Base-by-base conservation (phyloP, 2,797 vertebrate species). In the Pygocentrus nattereri region DNA sequence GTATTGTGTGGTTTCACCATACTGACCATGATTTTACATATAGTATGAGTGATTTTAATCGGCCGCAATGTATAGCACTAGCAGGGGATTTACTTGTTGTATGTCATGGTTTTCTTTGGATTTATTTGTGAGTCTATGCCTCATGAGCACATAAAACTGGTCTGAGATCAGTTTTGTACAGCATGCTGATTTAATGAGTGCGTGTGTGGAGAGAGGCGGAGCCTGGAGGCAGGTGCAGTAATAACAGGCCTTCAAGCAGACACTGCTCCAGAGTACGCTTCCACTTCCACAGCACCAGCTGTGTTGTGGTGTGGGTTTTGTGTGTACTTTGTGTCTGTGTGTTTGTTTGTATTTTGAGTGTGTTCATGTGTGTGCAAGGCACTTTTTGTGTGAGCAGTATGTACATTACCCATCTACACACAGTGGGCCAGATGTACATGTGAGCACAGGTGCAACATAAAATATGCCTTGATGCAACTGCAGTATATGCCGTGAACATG, bases 361-460 rank as follows among this genome's bases (percentile, higher is more conserved):
- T 30, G 13, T 65, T 21, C 34, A 13, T 18, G 30, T 34, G 62
- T 65, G 62, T 34, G 62, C 12, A 8, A 1, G 62, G 34, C 31
- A 34, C 62, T 21, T 41, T 81, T 85, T 85, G 83, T 85, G 82
- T 74, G 47, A 70, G 21, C n/a, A n/a, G n/a, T n/a, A n/a, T 5
- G 13, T 47, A 30, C 19, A 52, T 74, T n/a, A 47, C 23, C 79
- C 21, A 71, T 82, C 83, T 87, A 86, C 84, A 85, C 34, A 25
- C 49, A 50, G n/a, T n/a, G n/a, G n/a, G n/a, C n/a, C n/a, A n/a
- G n/a, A n/a, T n/a, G n/a, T n/a, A n/a, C n/a, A n/a, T n/a, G n/a
- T n/a, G n/a, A n/a, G n/a, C n/a, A n/a, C n/a, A n/a, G n/a, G n/a
- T n/a, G n/a, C n/a, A n/a, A n/a, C n/a, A n/a, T n/a, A n/a, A n/a